Conservation (phyloP, 1,140 invertebrate species). For the Lanistes nyassanus region DNA sequence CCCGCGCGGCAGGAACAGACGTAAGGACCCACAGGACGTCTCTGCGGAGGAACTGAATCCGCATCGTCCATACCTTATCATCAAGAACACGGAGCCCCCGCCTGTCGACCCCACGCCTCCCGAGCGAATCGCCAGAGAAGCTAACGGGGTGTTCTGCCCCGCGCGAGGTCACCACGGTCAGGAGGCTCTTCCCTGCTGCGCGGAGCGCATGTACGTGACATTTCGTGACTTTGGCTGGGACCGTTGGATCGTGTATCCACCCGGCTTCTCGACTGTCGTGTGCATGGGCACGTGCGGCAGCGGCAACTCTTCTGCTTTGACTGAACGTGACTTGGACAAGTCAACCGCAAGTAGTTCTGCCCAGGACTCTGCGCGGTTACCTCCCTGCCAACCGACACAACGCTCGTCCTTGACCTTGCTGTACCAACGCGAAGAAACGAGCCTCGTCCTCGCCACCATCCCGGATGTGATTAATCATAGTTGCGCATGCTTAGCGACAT, state of each 20-base stretch:
- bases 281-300: not conserved
- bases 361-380: too few relatives aligned
- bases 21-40: too few relatives aligned
- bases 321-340: too few relatives aligned
- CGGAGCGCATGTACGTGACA: not conserved
- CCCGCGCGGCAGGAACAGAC: not conserved
- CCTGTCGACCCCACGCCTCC: not conserved
- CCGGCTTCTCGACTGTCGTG: slow-evolving; percentile 2
- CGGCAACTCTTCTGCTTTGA: too few relatives aligned
- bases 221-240: slow-evolving; percentile 17
- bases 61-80: slow-evolving; percentile 17
- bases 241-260: slow-evolving; percentile 15
- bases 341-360: too few relatives aligned
- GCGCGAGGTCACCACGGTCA: not conserved
- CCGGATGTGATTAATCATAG: too few relatives aligned
- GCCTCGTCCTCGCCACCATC: too few relatives aligned
- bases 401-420: too few relatives aligned
- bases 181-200: not conserved
- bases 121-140: not conserved
- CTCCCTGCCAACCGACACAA: too few relatives aligned
- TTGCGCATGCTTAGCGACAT: too few relatives aligned
- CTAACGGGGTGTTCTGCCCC: not conserved
- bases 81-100: not conserved
- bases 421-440: too few relatives aligned
- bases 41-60: not conserved